A percentile compares a stretch with the other conserved stretches of the same genome.
phyloP scores from a whole-genome alignment of 2,113 vertebrate species.

The Myodes glareolus region DNA sequence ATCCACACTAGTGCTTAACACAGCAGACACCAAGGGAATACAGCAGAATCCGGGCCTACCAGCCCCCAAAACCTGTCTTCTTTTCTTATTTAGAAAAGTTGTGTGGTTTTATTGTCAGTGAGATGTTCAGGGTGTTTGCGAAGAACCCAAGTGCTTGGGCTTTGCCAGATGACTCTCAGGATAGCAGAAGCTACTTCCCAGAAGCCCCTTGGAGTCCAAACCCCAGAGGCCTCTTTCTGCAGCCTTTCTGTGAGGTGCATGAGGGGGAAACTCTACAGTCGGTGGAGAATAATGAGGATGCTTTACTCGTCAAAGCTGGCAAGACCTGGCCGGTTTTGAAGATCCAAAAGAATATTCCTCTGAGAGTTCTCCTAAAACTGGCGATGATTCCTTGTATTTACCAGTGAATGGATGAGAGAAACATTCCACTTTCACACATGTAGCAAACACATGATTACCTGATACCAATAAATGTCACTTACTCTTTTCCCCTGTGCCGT shows the following conservation, averaged over 20 bases:
- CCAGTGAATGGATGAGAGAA: neutral
- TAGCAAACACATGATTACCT: neutral
- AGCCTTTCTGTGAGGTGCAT: neutral
- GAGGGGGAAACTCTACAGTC: neutral
- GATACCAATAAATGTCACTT: neutral
- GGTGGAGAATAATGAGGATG: neutral
- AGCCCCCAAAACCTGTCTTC: neutral
- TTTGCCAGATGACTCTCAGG: too few species aligned
- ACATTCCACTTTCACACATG: neutral
- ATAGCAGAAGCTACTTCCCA: neutral
- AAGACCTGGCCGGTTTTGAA: neutral
- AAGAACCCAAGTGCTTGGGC: neutral
- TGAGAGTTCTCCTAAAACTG: neutral
- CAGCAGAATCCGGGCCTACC: neutral
- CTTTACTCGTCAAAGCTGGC: neutral
- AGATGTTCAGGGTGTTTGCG: neutral
- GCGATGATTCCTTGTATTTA: neutral
- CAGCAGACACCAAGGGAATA: neutral
- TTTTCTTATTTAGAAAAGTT: constrained; percentile 30
- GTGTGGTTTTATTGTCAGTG: neutral
- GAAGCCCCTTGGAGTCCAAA: neutral
- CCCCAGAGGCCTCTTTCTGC: neutral
- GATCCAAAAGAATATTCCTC: neutral
- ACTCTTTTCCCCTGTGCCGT: neutral
- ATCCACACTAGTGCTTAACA: neutral